Conservation (phyloP, 2,113 vertebrate genomes). For the Myiozetetes cayanensis region DNA sequence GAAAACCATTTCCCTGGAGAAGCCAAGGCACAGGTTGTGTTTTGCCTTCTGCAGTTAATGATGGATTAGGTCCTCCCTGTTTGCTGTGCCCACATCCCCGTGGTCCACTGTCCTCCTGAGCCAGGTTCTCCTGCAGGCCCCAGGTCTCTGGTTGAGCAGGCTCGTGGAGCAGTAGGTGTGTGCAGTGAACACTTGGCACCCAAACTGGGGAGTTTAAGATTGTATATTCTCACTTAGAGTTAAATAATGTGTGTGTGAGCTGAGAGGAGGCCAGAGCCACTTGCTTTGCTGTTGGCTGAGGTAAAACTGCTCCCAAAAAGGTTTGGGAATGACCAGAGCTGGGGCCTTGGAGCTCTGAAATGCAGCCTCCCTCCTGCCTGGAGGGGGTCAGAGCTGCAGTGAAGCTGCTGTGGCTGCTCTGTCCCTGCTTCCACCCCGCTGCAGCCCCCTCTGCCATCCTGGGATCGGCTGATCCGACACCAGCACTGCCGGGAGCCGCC, state of each 20-base stretch:
- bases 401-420: background rate
- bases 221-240: background rate
- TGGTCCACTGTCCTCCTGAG: background rate
- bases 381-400: background rate
- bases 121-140: background rate
- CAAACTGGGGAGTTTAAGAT: background rate
- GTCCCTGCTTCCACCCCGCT: background rate
- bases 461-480: background rate
- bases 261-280: background rate
- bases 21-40: background rate
- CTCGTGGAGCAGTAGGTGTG: background rate
- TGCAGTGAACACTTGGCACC: background rate
- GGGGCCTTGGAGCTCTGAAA: background rate
- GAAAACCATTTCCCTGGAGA: background rate
- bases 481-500: background rate
- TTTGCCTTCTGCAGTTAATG: background rate
- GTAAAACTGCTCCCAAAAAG: background rate
- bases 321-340: background rate
- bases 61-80: accelerated
- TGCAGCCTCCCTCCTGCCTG: accelerated
- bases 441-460: background rate
- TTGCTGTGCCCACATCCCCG: background rate
- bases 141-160: background rate
- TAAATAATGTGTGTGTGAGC: background rate
- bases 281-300: background rate